A percentile compares a stretch with the other conserved stretches of the same genome.
These are phyloP conservation scores for Glyphotaelius pellucidus DNA, from an alignment of 2,888 invertebrate species.

Conservation along the genomic window DNA sequence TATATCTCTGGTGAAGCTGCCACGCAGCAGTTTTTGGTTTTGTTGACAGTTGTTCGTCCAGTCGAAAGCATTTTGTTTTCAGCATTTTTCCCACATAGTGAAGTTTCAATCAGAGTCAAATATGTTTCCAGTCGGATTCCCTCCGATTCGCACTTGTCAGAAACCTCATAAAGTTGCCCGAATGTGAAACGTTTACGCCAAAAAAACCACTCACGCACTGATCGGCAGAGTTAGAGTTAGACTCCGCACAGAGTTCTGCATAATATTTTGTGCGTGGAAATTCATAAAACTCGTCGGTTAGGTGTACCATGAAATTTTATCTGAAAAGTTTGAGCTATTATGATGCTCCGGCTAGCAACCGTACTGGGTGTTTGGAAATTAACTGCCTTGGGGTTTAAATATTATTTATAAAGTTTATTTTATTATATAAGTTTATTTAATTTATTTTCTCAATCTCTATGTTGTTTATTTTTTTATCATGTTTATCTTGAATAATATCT, in stretches of 20 bases:
- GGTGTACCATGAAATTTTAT: slow-evolving; percentile 59
- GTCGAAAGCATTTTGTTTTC: neutral
- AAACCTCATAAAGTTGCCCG: slow-evolving; percentile 22
- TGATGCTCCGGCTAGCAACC: slow-evolving; percentile 36
- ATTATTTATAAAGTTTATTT: no score
- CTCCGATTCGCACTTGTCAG: neutral
- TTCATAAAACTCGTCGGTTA: slow-evolving; percentile 42
- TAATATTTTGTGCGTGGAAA: slow-evolving; percentile 39
- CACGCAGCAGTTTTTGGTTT: neutral
- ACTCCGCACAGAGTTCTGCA: neutral
- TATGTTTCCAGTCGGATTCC: neutral
- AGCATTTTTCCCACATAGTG: neutral
- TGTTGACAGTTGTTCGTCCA: neutral
- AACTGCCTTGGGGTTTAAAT: neutral
- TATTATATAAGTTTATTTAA: no score
- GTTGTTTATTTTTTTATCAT: no score
- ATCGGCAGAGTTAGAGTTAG: neutral
- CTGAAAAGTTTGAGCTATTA: slow-evolving; percentile 56
- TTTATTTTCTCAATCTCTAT: no score
- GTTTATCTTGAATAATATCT: no score
- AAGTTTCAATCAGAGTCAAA: neutral
- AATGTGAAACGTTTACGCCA: slow-evolving; percentile 12
- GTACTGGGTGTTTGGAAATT: neutral
- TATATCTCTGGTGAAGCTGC: no score
- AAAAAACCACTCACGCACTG: slow-evolving; percentile 23